These are phyloP conservation scores for Eleginops maclovinus DNA, from an alignment of 2,113 vertebrate species.

Conservation along the genomic window DNA sequence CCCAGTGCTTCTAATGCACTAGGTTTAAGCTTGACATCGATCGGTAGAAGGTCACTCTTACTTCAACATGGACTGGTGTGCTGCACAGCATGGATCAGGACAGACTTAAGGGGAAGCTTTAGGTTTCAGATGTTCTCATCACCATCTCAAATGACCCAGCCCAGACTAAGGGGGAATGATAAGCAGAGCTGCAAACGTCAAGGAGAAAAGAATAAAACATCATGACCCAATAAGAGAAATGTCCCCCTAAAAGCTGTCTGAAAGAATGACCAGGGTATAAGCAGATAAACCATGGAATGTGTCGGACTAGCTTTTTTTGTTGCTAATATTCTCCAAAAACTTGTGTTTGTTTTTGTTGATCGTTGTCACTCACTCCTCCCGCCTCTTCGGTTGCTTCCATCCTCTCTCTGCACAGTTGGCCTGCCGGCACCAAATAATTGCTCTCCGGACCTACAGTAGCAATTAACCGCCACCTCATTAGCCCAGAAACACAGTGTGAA, in stretches of 20 bases:
- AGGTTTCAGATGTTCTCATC: slow-evolving; percentile 45
- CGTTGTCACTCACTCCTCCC: slow-evolving; percentile 38
- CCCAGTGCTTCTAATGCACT: neutral
- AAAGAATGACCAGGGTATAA: neutral
- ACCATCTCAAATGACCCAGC: slow-evolving; percentile 42
- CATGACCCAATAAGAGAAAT: slow-evolving; percentile 57
- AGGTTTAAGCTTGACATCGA: slow-evolving; percentile 28
- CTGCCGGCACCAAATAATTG: slow-evolving; percentile 45
- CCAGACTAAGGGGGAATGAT: slow-evolving; percentile 36
- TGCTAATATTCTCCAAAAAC: slow-evolving; percentile 6
- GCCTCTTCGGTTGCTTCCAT: slow-evolving; percentile 22
- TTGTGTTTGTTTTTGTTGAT: slow-evolving; percentile 51
- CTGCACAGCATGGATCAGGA: slow-evolving; percentile 40
- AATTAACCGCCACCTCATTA: slow-evolving; percentile 74
- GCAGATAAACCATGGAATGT: neutral
- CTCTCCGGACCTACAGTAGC: slow-evolving; percentile 53
- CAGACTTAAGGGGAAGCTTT: slow-evolving; percentile 50
- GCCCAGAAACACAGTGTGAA: slow-evolving; percentile 61
- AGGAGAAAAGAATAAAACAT: neutral
- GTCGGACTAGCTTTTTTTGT: slow-evolving; percentile 6
- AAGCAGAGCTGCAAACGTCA: slow-evolving; percentile 27
- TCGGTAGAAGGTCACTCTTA: slow-evolving; percentile 45
- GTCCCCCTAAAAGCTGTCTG: slow-evolving; percentile 12
- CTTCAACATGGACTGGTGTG: slow-evolving; percentile 35
- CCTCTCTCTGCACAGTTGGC: slow-evolving; percentile 28